phyloP scores from a whole-genome alignment of 2,113 vertebrate species.

The Aegotheles bennettii region DNA sequence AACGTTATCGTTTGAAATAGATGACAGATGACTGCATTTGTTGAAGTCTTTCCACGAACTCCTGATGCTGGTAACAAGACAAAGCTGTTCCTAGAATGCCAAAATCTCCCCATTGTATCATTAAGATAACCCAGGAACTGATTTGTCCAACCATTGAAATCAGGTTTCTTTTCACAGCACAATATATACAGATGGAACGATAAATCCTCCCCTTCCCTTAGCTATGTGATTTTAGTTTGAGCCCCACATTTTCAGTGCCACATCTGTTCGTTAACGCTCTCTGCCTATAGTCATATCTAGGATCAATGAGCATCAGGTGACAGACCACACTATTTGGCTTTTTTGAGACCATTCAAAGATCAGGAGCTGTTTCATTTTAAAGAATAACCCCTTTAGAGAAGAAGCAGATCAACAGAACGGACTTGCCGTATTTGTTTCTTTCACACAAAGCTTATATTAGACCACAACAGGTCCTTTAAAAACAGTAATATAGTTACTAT shows the following conservation, averaged over 20 bases:
- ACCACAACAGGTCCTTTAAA: background rate
- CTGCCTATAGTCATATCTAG: rapidly evolving
- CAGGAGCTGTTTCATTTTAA: background rate
- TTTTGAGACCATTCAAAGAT: background rate
- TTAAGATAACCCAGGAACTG: background rate
- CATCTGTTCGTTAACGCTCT: background rate
- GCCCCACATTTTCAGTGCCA: background rate
- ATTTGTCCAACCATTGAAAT: background rate
- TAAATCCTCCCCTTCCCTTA: background rate
- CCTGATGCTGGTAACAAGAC: background rate
- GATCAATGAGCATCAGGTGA: background rate
- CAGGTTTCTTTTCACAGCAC: background rate
- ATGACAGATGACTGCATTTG: background rate
- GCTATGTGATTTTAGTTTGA: background rate
- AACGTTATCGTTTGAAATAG: background rate
- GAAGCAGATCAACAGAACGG: background rate
- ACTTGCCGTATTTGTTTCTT: background rate
- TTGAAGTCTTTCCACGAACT: background rate
- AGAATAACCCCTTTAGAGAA: background rate
- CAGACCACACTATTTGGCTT: background rate
- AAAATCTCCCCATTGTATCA: background rate
- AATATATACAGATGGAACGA: background rate
- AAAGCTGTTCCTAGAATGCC: conserved; percentile 27
- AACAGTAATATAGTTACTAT: background rate
- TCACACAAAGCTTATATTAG: background rate